Conservation (phyloP, 2,797 vertebrate species). For the Macroramphosus scolopax region DNA sequence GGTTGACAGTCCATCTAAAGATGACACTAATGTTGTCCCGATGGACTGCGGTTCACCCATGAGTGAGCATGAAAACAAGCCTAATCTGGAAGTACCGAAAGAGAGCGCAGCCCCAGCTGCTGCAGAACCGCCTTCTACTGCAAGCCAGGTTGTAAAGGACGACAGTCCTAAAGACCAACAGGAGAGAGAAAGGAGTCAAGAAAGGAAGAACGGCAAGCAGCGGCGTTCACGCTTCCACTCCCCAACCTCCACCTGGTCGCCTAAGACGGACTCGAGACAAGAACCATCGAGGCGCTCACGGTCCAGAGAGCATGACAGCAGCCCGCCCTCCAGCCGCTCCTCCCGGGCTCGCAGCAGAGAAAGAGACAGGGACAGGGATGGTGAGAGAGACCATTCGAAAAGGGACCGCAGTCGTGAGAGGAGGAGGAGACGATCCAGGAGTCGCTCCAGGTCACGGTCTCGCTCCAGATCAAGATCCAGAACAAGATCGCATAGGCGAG, state of each 20-base stretch:
- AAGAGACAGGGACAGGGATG: constrained; percentile 63
- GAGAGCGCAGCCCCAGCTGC: constrained; percentile 9
- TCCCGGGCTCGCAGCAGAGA: constrained; percentile 84
- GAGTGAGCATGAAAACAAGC: constrained; percentile 71
- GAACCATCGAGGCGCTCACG: constrained; percentile 80
- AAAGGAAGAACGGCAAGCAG: constrained; percentile 80
- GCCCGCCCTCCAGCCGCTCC: constrained; percentile 70
- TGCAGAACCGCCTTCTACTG: constrained; percentile 35
- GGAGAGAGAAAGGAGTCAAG: constrained; percentile 63
- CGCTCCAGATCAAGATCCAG: constrained; percentile 79
- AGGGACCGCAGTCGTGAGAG: constrained; percentile 75
- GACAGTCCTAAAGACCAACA: constrained; percentile 54
- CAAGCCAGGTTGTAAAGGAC: constrained; percentile 44
- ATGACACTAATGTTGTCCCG: constrained; percentile 84
- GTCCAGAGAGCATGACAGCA: constrained; percentile 66
- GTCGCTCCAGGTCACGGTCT: constrained; percentile 77
- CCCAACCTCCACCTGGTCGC: constrained; percentile 91
- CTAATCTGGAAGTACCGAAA: constrained; percentile 15
- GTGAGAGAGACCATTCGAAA: constrained; percentile 73
- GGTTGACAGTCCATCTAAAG: constrained; percentile 61
- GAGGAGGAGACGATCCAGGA: constrained; percentile 82
- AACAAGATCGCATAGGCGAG: constrained; percentile 70
- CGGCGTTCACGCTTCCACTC: constrained; percentile 95
- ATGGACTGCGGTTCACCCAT: constrained; percentile 91
- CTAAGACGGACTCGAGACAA: constrained; percentile 74